Conservation (phyloP, 2,113 vertebrate species). For the Puma concolor region DNA sequence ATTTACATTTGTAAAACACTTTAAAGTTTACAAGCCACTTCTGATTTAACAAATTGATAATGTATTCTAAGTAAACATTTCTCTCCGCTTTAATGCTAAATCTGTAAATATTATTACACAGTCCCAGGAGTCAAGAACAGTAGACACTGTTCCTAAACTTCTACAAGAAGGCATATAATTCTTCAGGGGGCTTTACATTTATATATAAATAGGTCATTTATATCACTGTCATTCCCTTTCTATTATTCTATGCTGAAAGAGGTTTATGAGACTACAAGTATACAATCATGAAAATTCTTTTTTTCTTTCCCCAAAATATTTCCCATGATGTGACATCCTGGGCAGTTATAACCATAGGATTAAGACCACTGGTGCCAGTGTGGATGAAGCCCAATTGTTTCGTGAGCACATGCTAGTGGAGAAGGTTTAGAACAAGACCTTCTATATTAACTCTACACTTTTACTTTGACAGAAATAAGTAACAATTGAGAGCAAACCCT, state of each 20-base stretch:
- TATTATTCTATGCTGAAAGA: conserved; percentile 27
- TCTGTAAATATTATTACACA: conserved; percentile 36
- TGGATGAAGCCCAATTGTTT: not conserved
- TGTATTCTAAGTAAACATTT: conserved; percentile 43
- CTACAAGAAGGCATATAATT: conserved; percentile 49
- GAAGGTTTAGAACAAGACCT: not conserved
- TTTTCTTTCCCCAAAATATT: conserved; percentile 42
- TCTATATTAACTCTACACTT: not conserved
- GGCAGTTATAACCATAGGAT: conserved; percentile 4
- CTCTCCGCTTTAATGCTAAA: conserved; percentile 39
- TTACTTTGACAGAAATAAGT: not conserved
- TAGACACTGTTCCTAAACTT: conserved; percentile 37
- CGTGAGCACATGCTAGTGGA: not conserved
- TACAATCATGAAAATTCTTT: conserved; percentile 18
- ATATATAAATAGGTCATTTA: not conserved
- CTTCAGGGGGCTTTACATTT: conserved; percentile 25
- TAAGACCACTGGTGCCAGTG: conserved; percentile 42
- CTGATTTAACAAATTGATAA: conserved; percentile 22
- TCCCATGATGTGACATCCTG: not conserved
- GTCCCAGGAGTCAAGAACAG: not conserved
- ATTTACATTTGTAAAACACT: conserved; percentile 38
- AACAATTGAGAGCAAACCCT: conserved; percentile 42
- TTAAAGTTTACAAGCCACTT: conserved; percentile 62
- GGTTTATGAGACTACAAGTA: not conserved
- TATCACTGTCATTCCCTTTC: conserved; percentile 8